Conservation (phyloP, 1,140 invertebrate genomes). For the Cheumatopsyche charites region DNA sequence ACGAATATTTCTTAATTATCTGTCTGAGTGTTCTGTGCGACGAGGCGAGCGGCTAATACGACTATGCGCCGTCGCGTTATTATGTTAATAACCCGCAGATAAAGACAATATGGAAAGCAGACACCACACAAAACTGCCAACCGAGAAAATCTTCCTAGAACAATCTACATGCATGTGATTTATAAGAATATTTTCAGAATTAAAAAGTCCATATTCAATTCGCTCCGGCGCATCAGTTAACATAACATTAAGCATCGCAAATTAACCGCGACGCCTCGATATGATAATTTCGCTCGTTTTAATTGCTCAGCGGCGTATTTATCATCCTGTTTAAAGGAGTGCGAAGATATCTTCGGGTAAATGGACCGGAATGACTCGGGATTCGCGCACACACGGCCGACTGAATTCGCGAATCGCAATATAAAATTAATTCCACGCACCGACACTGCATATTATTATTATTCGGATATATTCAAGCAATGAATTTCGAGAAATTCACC, state of each 20-base stretch:
- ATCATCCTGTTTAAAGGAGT: conserved; percentile 33
- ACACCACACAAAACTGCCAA: not conserved
- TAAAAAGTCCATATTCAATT: too few relatives aligned
- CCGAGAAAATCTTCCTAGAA: too few relatives aligned
- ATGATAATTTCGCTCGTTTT: conserved; percentile 12
- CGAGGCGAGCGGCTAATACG: conserved; percentile 24
- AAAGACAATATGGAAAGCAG: conserved; percentile 38
- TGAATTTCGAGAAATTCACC: too few relatives aligned
- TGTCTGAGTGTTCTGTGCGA: conserved; percentile 42
- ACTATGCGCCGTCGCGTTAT: conserved; percentile 46
- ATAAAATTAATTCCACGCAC: conserved; percentile 26
- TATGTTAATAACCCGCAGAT: conserved; percentile 48
- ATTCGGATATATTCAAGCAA: too few relatives aligned
- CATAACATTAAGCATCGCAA: too few relatives aligned
- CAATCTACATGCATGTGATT: too few relatives aligned
- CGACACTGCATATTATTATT: too few relatives aligned
- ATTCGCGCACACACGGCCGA: conserved; percentile 4
- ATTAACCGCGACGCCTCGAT: too few relatives aligned
- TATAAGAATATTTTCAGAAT: too few relatives aligned
- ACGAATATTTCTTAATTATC: conserved; percentile 49
- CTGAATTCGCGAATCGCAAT: conserved; percentile 19
- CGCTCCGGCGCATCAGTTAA: too few relatives aligned
- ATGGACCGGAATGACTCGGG: conserved; percentile 35
- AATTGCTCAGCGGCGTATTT: conserved; percentile 29
- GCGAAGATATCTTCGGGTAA: conserved; percentile 25